Conservation (phyloP, 2,113 vertebrate genomes). For the Tilapia sparmanii region DNA sequence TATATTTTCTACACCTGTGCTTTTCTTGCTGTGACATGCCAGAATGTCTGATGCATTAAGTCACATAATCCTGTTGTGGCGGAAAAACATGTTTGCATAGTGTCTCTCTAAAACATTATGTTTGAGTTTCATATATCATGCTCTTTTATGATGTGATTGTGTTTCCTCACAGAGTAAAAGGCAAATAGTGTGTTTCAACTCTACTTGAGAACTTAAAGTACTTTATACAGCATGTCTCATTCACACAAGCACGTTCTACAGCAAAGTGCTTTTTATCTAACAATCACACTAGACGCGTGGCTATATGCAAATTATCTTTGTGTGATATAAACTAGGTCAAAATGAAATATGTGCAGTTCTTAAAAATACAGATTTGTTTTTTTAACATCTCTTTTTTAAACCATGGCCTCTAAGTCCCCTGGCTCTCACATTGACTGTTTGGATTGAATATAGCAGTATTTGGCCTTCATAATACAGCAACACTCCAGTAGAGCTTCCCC, state of each 20-base stretch:
- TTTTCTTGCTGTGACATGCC: background rate
- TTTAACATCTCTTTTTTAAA: slow-evolving; percentile 8
- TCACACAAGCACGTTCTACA: background rate
- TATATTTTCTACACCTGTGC: background rate
- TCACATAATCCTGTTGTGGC: background rate
- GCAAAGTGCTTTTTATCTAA: background rate
- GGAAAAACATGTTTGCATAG: background rate
- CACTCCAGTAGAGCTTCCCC: slow-evolving; percentile 32
- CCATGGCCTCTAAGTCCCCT: slow-evolving; percentile 26
- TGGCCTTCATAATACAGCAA: slow-evolving; percentile 51
- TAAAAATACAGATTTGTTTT: background rate
- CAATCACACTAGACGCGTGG: background rate
- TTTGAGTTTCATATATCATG: background rate
- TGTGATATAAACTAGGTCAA: slow-evolving; percentile 3
- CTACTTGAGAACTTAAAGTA: background rate
- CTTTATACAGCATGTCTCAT: background rate
- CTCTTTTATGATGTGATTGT: background rate
- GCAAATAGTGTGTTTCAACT: background rate
- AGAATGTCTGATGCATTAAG: background rate
- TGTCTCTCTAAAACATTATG: background rate
- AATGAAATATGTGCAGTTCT: slow-evolving; percentile 21
- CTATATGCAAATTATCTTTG: background rate
- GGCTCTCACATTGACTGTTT: slow-evolving; percentile 44
- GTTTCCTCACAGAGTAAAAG: background rate
- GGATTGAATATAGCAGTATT: slow-evolving; percentile 51